phyloP scores from a whole-genome alignment of 2,113 vertebrate genomes.

The Hyaena hyaena region DNA sequence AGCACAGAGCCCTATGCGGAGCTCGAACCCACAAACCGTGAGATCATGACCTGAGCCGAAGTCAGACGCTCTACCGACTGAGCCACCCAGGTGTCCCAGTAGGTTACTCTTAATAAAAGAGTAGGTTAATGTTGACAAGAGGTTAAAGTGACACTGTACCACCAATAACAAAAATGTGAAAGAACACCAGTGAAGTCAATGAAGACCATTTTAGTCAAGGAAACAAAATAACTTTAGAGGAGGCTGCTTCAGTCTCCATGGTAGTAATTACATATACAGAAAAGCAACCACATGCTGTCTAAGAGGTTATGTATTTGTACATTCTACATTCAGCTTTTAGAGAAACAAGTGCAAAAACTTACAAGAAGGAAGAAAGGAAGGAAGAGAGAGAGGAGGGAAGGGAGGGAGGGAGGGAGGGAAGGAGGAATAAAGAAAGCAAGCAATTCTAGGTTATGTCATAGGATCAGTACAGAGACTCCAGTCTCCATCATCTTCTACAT shows the following conservation, averaged over 20 bases:
- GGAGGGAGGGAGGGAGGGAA: too few relatives aligned
- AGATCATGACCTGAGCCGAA: too few relatives aligned
- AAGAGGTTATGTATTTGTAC: slow-evolving; percentile 10
- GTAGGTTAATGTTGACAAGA: slow-evolving; percentile 29
- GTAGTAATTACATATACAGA: slow-evolving; percentile 58
- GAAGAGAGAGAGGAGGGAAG: too few relatives aligned
- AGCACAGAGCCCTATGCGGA: too few relatives aligned
- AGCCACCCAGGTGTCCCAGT: too few relatives aligned
- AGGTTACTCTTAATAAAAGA: slow-evolving; percentile 33
- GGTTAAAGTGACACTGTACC: not conserved
- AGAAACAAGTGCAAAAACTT: slow-evolving; percentile 54
- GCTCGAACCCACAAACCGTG: too few relatives aligned
- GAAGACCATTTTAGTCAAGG: slow-evolving; percentile 37
- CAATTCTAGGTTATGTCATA: slow-evolving; percentile 12
- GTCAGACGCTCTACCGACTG: too few relatives aligned
- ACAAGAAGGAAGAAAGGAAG: not conserved
- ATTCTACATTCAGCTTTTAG: slow-evolving; percentile 41
- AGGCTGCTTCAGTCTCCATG: not conserved
- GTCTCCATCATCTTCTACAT: not conserved
- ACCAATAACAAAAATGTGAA: slow-evolving; percentile 13
- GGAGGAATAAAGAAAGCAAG: not conserved
- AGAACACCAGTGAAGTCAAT: not conserved
- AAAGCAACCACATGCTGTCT: slow-evolving; percentile 7
- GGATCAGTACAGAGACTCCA: not conserved
- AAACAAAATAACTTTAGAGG: slow-evolving; percentile 55